Conservation (phyloP, 2,797 vertebrate species). For the Acipenser transmontanus region DNA sequence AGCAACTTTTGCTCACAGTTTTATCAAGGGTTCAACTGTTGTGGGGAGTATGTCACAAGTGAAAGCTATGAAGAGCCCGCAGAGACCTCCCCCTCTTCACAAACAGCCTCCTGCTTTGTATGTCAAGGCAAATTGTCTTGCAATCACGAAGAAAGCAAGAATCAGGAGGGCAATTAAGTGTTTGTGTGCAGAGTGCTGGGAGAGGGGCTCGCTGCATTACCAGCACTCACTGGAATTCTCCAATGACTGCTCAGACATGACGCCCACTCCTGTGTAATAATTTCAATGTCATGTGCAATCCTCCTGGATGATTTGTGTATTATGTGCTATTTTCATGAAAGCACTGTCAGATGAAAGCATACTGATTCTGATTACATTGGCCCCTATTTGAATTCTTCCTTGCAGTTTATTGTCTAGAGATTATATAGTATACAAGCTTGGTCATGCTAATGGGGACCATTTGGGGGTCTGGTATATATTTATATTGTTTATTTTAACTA, state of each 20-base stretch:
- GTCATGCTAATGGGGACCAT: too few relatives aligned
- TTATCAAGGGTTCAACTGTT: neutral
- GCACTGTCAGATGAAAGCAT: slow-evolving; percentile 66
- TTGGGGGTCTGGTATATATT: too few relatives aligned
- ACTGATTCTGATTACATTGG: slow-evolving; percentile 74
- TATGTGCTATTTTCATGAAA: slow-evolving; percentile 68
- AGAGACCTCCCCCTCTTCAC: neutral
- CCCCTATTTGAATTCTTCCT: slow-evolving; percentile 67
- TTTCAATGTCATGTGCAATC: too few relatives aligned
- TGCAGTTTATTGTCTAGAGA: slow-evolving; percentile 55
- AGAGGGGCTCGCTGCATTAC: slow-evolving; percentile 42
- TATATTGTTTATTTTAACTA: too few relatives aligned
- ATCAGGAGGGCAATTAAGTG: slow-evolving; percentile 46
- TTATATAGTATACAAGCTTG: slow-evolving; percentile 28
- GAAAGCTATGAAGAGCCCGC: neutral
- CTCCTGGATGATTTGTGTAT: slow-evolving; percentile 43
- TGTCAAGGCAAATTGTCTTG: slow-evolving; percentile 30
- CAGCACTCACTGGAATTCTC: slow-evolving; percentile 52
- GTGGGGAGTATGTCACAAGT: neutral
- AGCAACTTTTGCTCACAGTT: neutral
- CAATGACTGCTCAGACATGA: slow-evolving; percentile 46
- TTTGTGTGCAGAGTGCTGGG: slow-evolving; percentile 20
- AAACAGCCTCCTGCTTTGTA: slow-evolving; percentile 11
- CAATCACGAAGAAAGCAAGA: slow-evolving; percentile 38
- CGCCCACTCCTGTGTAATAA: slow-evolving; percentile 24